These are phyloP conservation scores for Galeopterus variegatus DNA, from an alignment of 2,113 vertebrate species.

Conservation along the genomic window DNA sequence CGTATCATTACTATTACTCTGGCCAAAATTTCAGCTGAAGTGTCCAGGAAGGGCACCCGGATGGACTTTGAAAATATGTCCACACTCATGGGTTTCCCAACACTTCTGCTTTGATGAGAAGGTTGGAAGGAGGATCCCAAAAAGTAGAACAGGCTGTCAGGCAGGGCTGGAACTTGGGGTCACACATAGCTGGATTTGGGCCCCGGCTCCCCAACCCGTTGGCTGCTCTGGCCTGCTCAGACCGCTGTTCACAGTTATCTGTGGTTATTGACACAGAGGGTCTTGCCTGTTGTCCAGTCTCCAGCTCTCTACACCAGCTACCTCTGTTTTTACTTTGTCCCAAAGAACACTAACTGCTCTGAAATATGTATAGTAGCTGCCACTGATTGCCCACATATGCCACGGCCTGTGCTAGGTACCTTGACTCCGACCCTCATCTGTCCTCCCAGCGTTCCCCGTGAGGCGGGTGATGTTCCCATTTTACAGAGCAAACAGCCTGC, in stretches of 20 bases:
- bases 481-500: not conserved
- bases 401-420: not conserved
- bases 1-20: not conserved
- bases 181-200: accelerated
- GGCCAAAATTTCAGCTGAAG: not conserved
- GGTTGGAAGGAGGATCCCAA: not conserved
- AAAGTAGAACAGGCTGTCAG: not conserved
- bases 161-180: not conserved
- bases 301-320: not conserved
- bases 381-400: not conserved
- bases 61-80: not conserved
- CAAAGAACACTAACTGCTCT: not conserved
- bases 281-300: not conserved
- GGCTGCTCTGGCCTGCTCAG: not conserved
- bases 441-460: accelerated
- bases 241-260: not conserved
- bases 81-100: not conserved
- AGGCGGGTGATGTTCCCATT: not conserved
- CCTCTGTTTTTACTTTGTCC: not conserved
- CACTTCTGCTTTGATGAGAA: not conserved
- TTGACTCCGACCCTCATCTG: not conserved
- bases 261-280: accelerated
- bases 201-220: accelerated
- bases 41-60: not conserved
- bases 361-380: not conserved